Conservation (phyloP, 2,888 invertebrate species). For the Andrena dorsata region DNA sequence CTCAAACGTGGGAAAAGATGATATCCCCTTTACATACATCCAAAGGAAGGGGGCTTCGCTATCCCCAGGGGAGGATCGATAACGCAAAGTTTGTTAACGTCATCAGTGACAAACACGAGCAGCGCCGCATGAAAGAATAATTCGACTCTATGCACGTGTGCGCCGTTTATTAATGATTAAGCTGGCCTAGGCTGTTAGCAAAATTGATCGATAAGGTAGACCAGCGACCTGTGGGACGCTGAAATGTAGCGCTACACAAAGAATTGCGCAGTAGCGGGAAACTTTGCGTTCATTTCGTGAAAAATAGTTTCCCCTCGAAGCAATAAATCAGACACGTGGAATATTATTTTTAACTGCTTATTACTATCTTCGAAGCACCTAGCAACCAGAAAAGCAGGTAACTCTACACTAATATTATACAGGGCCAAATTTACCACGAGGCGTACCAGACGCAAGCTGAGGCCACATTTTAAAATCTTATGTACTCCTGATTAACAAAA, state of each 20-base stretch:
- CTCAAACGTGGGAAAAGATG: not conserved
- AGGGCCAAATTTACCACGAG: no score
- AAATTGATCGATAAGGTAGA: not conserved
- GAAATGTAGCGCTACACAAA: not conserved
- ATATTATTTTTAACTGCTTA: no score
- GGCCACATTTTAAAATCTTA: no score
- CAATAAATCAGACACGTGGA: no score
- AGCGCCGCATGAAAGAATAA: not conserved
- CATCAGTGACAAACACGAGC: not conserved
- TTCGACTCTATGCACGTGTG: not conserved
- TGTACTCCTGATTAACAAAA: no score
- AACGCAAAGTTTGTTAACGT: not conserved
- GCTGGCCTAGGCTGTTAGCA: not conserved
- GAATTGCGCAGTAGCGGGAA: no score
- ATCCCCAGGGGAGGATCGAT: not conserved
- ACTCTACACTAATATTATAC: no score
- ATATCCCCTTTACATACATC: not conserved
- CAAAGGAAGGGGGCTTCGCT: not conserved
- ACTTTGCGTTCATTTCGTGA: no score
- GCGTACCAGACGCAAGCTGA: no score
- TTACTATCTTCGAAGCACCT: no score
- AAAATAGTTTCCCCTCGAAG: no score
- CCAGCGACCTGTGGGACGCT: not conserved
- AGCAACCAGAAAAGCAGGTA: no score
- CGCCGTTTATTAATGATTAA: slow-evolving; percentile 40